Evolutionary conservation across 2,797 vertebrate species (phyloP).

Genomic region (Pygocentrus nattereri): DNA sequence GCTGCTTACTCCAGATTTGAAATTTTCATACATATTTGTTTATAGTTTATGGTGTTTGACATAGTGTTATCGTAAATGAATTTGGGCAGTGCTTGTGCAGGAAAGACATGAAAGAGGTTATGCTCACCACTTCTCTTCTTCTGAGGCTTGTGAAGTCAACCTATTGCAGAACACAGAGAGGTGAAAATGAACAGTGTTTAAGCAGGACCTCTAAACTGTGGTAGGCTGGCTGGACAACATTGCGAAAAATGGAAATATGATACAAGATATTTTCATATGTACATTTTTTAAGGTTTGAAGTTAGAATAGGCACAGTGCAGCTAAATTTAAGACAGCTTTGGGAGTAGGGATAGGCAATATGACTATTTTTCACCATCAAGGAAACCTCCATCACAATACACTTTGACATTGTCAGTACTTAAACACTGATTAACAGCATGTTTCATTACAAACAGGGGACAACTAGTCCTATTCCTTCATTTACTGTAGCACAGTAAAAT

Average conservation of each 20-base stretch:
- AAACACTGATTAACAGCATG: no score
- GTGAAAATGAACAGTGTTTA: not conserved
- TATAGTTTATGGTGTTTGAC: not conserved
- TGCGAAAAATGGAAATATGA: not conserved
- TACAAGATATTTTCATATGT: no score
- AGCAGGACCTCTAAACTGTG: not conserved
- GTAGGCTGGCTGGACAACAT: not conserved
- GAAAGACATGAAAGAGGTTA: slow-evolving; percentile 24
- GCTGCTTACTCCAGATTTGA: not conserved
- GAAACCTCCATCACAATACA: not conserved
- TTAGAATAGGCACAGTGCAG: no score
- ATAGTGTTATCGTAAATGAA: not conserved
- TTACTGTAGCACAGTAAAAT: no score
- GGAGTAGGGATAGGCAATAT: no score
- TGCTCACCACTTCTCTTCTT: slow-evolving; percentile 93
- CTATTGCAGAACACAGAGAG: slow-evolving; percentile 69
- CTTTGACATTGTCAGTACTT: no score
- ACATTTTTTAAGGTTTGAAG: no score
- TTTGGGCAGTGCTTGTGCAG: not conserved
- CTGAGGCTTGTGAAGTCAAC: slow-evolving; percentile 86
- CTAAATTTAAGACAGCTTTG: no score
- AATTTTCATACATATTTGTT: slow-evolving; percentile 6
- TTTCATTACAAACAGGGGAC: no score
- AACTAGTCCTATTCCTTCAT: no score
- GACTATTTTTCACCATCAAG: no score